phyloP scores from a whole-genome alignment of 2,113 vertebrate genomes.

The Corvus hawaiiensis region DNA sequence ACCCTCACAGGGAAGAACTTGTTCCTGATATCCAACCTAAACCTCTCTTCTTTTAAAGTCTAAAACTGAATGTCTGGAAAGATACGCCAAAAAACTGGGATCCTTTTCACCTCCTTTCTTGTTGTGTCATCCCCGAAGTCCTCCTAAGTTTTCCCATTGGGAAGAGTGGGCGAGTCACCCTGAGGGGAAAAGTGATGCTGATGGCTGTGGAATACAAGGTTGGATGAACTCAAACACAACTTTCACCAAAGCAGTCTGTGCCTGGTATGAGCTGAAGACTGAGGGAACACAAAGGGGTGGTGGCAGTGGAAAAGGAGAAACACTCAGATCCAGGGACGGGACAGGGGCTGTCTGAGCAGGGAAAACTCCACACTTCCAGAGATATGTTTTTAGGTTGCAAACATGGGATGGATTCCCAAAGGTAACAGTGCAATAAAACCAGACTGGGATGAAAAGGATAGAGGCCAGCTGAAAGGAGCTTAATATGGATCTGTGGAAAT shows the following conservation, averaged over 20 bases:
- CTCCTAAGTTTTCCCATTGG: not conserved
- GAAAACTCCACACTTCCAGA: not conserved
- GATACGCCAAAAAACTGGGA: not conserved
- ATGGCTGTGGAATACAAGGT: not conserved
- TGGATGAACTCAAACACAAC: not conserved
- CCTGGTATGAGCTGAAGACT: accelerated
- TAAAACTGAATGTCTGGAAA: not conserved
- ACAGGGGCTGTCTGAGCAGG: not conserved
- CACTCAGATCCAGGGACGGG: not conserved
- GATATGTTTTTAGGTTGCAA: not conserved
- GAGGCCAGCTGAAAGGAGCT: not conserved
- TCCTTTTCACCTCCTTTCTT: not conserved
- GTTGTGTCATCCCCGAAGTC: not conserved
- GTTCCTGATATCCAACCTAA: not conserved
- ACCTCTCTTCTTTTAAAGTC: not conserved
- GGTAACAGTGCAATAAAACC: not conserved
- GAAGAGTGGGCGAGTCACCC: not conserved
- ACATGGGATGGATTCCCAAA: not conserved
- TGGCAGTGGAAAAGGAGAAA: not conserved
- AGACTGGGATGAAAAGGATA: not conserved
- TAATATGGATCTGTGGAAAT: not conserved
- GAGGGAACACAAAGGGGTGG: not conserved
- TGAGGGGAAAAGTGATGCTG: not conserved
- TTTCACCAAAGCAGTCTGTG: too few relatives aligned
- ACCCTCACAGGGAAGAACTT: not conserved